A percentile compares a stretch with the other conserved stretches of the same genome.
Evolutionary conservation across 2,113 vertebrate species (phyloP).

Genomic region (Collichthys lucidus): DNA sequence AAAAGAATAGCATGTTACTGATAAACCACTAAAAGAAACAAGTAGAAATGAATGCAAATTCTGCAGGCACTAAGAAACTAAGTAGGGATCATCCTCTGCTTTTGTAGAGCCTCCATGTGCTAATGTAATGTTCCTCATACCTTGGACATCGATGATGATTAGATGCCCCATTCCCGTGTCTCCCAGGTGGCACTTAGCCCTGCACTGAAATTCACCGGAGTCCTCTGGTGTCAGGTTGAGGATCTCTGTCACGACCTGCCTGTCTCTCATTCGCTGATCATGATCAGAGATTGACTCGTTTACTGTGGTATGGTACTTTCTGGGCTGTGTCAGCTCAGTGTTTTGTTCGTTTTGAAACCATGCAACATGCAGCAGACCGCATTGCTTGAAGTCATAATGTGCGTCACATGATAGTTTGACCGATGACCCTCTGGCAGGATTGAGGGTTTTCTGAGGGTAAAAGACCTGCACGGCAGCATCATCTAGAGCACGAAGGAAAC

Average conservation of each 20-base stretch:
- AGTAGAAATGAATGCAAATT: no score
- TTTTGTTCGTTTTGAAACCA: background rate
- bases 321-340: slow-evolving; percentile 1
- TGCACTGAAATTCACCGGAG: slow-evolving; percentile 7
- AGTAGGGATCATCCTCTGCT: background rate
- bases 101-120: no score
- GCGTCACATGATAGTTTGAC: slow-evolving; percentile 45
- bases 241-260: slow-evolving; percentile 62
- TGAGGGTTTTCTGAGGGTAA: background rate
- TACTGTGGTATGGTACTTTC: slow-evolving; percentile 55
- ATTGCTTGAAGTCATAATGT: fast-evolving
- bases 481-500: background rate
- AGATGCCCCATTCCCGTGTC: slow-evolving; percentile 37
- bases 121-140: slow-evolving; percentile 10
- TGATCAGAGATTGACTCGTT: slow-evolving; percentile 31
- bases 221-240: slow-evolving; percentile 1
- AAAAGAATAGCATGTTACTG: no score
- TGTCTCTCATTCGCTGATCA: background rate
- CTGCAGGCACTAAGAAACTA: background rate
- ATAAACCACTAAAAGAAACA: no score
- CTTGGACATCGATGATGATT: background rate
- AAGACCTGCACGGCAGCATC: background rate
- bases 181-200: fast-evolving
- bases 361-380: background rate
- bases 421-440: slow-evolving; percentile 10